Percentiles rank a stretch among this genome's conserved stretches.
These are phyloP conservation scores for Silurus glanis DNA, from an alignment of 2,113 vertebrate species.

Conservation along the genomic window DNA sequence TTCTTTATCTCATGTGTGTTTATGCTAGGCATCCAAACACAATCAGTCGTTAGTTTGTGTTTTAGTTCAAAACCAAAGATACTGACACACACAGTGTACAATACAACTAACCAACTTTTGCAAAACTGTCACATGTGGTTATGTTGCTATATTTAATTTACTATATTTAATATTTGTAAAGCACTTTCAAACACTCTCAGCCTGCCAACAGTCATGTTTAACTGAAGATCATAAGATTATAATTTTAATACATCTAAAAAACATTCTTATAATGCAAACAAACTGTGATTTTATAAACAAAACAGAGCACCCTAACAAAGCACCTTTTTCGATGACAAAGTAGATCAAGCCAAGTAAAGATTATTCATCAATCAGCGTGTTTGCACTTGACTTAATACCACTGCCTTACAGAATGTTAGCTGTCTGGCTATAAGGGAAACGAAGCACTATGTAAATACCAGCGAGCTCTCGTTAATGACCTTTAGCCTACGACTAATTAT, in stretches of 20 bases:
- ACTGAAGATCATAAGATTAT: background rate
- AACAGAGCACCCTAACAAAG: background rate
- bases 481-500: background rate
- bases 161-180: background rate
- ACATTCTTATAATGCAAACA: background rate
- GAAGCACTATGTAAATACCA: background rate
- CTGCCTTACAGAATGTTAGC: background rate
- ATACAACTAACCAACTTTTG: background rate
- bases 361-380: background rate
- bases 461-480: background rate
- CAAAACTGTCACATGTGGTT: background rate
- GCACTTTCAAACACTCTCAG: background rate
- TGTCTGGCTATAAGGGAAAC: background rate
- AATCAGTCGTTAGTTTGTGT: background rate
- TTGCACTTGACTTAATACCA: background rate
- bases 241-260: background rate
- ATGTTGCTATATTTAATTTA: background rate
- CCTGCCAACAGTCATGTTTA: background rate
- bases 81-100: background rate
- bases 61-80: background rate
- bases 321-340: background rate
- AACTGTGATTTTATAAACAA: background rate
- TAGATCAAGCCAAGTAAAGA: background rate
- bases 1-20: background rate
- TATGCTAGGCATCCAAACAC: background rate